Percentiles rank a stretch among this genome's conserved stretches.
These are phyloP conservation scores for Dendronephthya gigantea DNA, from an alignment of 64 coral and sea anemone species.

Conservation along the genomic window DNA sequence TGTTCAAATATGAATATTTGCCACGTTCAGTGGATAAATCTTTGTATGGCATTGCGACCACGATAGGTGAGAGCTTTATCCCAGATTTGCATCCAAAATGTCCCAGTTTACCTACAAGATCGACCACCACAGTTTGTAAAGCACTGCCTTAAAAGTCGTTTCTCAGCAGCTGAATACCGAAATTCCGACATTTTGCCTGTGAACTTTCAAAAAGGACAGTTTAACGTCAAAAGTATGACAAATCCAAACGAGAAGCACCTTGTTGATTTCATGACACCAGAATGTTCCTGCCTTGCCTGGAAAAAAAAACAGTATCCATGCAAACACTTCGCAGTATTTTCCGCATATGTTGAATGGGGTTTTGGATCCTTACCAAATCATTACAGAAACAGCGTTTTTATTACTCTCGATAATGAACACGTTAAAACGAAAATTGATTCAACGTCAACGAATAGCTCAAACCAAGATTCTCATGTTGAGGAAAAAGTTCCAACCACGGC, in stretches of 20 bases:
- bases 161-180: not conserved
- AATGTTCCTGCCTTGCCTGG: slow-evolving; percentile 36
- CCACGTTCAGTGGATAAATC: not conserved
- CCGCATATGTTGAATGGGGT: slow-evolving; percentile 30
- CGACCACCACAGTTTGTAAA: slow-evolving; percentile 31
- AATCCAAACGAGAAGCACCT: slow-evolving; percentile 16
- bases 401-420: slow-evolving; percentile 36
- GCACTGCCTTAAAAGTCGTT: slow-evolving; percentile 34
- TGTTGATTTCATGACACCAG: slow-evolving; percentile 26
- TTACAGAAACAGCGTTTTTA: slow-evolving; percentile 44
- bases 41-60: not conserved
- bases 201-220: slow-evolving; percentile 25
- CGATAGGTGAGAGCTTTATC: not conserved
- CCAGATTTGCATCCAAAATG: slow-evolving; percentile 5
- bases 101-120: slow-evolving; percentile 25
- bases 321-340: slow-evolving; percentile 41
- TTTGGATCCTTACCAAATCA: slow-evolving; percentile 33
- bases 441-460: not conserved
- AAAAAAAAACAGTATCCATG: slow-evolving; percentile 22
- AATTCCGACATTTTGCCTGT: not conserved
- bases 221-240: slow-evolving; percentile 3
- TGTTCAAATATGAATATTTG: not conserved
- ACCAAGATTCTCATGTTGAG: not conserved
- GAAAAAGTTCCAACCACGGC: not conserved
- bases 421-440: not conserved